Percentiles rank a stretch among this genome's conserved stretches.
phyloP scores from a whole-genome alignment of 2,888 invertebrate genomes.

The Apotomis turbidana region DNA sequence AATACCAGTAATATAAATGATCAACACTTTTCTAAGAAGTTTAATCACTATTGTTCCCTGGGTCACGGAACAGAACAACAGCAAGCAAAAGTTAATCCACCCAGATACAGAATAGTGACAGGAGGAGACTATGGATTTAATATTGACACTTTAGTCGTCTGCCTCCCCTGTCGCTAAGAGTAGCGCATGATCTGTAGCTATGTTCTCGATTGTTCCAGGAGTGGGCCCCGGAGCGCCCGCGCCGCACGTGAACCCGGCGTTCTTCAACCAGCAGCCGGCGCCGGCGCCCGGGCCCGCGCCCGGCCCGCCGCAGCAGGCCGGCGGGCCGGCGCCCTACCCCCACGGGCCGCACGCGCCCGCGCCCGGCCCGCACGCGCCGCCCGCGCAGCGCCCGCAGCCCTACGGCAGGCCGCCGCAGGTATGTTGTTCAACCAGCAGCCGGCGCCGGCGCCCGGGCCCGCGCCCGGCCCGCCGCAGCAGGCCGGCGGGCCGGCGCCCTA shows the following conservation, averaged over 20 bases:
- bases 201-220: slow-evolving; percentile 49
- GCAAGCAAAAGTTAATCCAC: too few relatives aligned
- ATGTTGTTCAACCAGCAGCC: not conserved
- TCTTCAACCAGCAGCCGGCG: slow-evolving; percentile 91
- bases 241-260: slow-evolving; percentile 98
- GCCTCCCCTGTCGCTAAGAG: too few relatives aligned
- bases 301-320: slow-evolving; percentile 84
- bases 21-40: too few relatives aligned
- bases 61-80: too few relatives aligned
- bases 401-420: slow-evolving; percentile 86
- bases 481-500: slow-evolving; percentile 86
- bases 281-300: slow-evolving; percentile 73
- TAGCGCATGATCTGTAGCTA: not conserved
- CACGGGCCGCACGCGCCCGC: slow-evolving; percentile 86
- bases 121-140: too few relatives aligned
- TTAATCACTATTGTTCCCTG: too few relatives aligned
- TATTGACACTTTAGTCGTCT: too few relatives aligned
- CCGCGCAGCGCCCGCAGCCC: slow-evolving; percentile 84
- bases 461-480: slow-evolving; percentile 84
- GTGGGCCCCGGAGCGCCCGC: slow-evolving; percentile 88
- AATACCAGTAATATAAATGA: too few relatives aligned
- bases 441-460: slow-evolving; percentile 57
- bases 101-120: too few relatives aligned
- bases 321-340: slow-evolving; percentile 85
- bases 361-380: slow-evolving; percentile 82